Evolutionary conservation across 1,140 invertebrate genomes (phyloP).

Genomic region (Drosophila biarmipes): DNA sequence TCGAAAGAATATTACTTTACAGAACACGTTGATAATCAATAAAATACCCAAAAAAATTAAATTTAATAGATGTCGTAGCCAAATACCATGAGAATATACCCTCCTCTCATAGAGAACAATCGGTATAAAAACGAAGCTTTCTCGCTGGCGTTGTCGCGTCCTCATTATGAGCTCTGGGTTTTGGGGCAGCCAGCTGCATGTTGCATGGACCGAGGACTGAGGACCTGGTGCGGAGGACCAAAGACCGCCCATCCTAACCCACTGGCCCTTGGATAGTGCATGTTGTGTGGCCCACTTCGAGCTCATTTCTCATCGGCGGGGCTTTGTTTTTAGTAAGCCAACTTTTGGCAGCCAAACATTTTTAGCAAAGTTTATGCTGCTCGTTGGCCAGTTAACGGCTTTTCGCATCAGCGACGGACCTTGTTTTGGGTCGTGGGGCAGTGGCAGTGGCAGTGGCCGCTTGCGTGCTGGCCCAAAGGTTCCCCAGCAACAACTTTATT

Average conservation of each 20-base stretch:
- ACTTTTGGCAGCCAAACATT: conserved; percentile 68
- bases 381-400: conserved; percentile 72
- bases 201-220: conserved; percentile 24
- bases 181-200: conserved; percentile 48
- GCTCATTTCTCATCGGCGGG: conserved; percentile 68
- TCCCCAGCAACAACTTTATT: conserved; percentile 56
- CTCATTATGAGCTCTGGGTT: conserved; percentile 55
- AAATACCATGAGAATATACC: conserved; percentile 3
- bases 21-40: no score
- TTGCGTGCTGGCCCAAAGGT: conserved; percentile 47
- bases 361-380: conserved; percentile 64
- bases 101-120: background rate
- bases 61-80: no score
- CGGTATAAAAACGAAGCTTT: background rate
- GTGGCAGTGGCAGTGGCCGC: conserved; percentile 19
- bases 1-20: no score
- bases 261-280: conserved; percentile 7
- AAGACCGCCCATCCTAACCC: background rate
- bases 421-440: conserved; percentile 42
- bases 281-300: conserved; percentile 63
- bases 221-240: background rate
- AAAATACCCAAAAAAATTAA: no score
- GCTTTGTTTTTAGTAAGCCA: conserved; percentile 66
- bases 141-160: conserved; percentile 49
- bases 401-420: conserved; percentile 60